Conservation (phyloP, 1,140 invertebrate species). For the Carposina sasakii region DNA sequence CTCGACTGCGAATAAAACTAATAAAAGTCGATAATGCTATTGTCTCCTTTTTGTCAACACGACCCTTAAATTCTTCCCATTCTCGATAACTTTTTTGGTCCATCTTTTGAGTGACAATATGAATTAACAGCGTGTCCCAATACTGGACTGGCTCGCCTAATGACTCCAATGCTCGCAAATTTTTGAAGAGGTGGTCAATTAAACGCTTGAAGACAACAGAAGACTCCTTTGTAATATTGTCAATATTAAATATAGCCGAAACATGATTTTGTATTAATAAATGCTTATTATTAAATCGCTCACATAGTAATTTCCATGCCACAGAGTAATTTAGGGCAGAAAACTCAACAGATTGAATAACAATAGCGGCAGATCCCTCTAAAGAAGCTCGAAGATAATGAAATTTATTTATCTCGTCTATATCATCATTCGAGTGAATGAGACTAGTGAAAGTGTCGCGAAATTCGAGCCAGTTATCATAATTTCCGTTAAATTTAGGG, state of each 20-base stretch:
- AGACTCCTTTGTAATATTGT: conserved; percentile 14
- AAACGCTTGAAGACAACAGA: conserved; percentile 4
- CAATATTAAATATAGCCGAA: conserved; percentile 13
- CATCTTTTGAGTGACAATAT: conserved; percentile 15
- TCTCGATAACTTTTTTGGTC: conserved; percentile 9
- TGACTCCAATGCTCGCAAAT: conserved; percentile 14
- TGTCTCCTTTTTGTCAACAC: not conserved
- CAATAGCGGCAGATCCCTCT: conserved; percentile 7
- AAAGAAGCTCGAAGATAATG: conserved; percentile 16
- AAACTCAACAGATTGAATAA: conserved; percentile 19
- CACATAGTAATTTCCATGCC: conserved; percentile 21
- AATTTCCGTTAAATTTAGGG: conserved; percentile 16
- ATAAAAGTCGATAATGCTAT: not conserved
- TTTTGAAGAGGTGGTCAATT: conserved; percentile 14
- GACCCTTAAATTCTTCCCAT: conserved; percentile 22
- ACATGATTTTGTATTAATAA: conserved; percentile 16
- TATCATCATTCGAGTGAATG: conserved; percentile 12
- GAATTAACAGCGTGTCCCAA: conserved; percentile 22
- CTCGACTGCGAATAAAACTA: not conserved
- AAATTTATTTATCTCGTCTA: conserved; percentile 17
- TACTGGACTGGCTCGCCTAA: conserved; percentile 11
- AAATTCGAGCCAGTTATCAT: conserved; percentile 16
- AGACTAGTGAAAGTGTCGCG: conserved; percentile 12
- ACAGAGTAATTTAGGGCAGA: conserved; percentile 14
- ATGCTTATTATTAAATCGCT: conserved; percentile 18